These are phyloP conservation scores for Lophochroa leadbeateri DNA, from an alignment of 2,113 vertebrate species.

Conservation along the genomic window DNA sequence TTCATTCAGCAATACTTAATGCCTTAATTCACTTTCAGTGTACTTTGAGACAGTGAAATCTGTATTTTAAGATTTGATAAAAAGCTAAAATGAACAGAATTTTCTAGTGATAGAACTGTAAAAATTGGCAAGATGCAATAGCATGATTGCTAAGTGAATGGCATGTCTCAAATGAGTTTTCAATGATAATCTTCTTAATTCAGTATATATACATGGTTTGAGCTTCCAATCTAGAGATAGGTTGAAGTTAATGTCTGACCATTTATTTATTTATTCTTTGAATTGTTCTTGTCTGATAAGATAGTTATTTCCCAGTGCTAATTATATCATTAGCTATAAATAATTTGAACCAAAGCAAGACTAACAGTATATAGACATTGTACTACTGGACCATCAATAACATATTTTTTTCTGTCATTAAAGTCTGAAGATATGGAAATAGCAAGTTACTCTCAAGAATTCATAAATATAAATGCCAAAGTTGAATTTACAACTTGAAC, in stretches of 20 bases:
- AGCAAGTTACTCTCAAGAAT: not conserved
- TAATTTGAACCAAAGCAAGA: slow-evolving; percentile 6
- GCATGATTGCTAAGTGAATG: not conserved
- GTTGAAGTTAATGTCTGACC: not conserved
- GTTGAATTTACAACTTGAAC: not conserved
- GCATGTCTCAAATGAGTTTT: not conserved
- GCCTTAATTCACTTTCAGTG: slow-evolving; percentile 4
- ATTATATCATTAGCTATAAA: slow-evolving; percentile 13
- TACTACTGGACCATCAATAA: not conserved
- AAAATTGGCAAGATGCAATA: not conserved
- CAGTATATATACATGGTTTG: not conserved
- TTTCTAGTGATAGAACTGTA: not conserved
- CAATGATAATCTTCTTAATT: not conserved
- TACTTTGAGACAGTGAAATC: slow-evolving; percentile 15
- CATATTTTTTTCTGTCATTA: not conserved
- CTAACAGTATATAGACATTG: not conserved
- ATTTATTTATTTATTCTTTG: not conserved
- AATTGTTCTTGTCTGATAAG: not conserved
- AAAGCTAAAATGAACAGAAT: not conserved
- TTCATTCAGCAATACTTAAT: slow-evolving; percentile 12
- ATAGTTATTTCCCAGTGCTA: not conserved
- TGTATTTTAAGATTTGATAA: not conserved
- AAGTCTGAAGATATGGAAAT: not conserved
- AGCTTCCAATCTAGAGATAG: not conserved
- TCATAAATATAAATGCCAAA: not conserved